Conservation (phyloP, 1,140 invertebrate species). For the Pseudomyrmex dendroicus region DNA sequence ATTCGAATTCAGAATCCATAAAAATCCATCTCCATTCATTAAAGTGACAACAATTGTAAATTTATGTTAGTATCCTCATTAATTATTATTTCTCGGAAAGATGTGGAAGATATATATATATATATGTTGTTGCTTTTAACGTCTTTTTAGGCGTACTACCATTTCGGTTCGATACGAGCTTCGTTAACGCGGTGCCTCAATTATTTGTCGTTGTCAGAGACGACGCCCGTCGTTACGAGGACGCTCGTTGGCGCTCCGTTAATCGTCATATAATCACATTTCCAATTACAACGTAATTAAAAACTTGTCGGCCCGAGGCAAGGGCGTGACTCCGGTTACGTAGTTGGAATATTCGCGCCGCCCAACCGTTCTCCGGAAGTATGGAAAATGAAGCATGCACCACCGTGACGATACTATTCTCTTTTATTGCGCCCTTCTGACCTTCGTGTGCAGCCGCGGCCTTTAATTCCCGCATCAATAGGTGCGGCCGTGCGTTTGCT, state of each 20-base stretch:
- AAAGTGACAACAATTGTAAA: too few relatives aligned
- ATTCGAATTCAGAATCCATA: too few relatives aligned
- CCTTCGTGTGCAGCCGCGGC: background rate
- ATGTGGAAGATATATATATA: background rate
- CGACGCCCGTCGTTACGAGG: background rate
- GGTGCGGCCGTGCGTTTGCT: background rate
- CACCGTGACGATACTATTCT: background rate
- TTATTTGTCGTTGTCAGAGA: constrained; percentile 16
- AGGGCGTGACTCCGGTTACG: background rate
- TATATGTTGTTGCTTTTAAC: background rate
- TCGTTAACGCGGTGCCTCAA: constrained; percentile 13
- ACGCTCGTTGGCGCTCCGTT: background rate
- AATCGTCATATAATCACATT: constrained; percentile 49
- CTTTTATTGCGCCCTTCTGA: constrained; percentile 26
- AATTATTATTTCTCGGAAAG: background rate
- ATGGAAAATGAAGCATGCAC: constrained; percentile 4
- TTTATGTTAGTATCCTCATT: too few relatives aligned
- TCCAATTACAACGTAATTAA: constrained; percentile 46
- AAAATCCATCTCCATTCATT: too few relatives aligned
- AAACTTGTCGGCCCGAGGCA: constrained; percentile 21
- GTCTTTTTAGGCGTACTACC: background rate
- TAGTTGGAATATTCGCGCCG: constrained; percentile 16
- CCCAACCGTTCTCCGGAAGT: background rate
- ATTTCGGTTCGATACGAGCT: background rate
- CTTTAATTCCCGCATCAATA: background rate